Percentiles rank a stretch among this genome's conserved stretches.
These are phyloP conservation scores for Ptilorrhoa leucosticta DNA, from an alignment of 2,113 vertebrate genomes.

Conservation along the genomic window DNA sequence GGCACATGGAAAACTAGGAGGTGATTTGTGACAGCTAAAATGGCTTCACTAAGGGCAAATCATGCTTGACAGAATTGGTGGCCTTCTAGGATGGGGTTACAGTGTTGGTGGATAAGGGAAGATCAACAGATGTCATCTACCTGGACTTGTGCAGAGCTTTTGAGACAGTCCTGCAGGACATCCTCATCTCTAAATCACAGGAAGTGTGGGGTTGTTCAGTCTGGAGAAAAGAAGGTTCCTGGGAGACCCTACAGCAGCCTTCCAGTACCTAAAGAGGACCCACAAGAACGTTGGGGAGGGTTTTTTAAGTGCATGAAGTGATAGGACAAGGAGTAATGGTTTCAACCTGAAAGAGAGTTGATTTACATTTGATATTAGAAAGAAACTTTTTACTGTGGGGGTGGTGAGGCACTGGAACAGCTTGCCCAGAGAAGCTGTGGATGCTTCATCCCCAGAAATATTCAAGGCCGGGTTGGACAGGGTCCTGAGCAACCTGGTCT, in stretches of 20 bases:
- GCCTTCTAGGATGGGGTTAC: not conserved
- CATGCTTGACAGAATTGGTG: not conserved
- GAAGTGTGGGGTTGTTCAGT: not conserved
- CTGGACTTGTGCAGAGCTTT: not conserved
- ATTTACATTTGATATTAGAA: not conserved
- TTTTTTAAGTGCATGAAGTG: not conserved
- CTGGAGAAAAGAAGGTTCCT: not conserved
- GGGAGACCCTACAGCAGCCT: not conserved
- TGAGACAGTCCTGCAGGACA: not conserved
- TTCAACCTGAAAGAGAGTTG: not conserved
- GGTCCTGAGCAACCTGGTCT: not conserved
- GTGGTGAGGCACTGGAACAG: not conserved
- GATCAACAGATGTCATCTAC: not conserved
- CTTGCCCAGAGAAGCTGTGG: not conserved
- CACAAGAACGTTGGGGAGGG: not conserved
- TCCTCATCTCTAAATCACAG: not conserved
- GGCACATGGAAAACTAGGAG: not conserved
- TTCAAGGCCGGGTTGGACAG: not conserved
- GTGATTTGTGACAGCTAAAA: not conserved
- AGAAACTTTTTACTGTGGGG: not conserved
- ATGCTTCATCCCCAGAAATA: not conserved
- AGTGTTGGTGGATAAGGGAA: not conserved
- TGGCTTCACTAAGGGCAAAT: not conserved
- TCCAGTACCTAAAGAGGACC: not conserved
- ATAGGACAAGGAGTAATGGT: not conserved